A percentile compares a stretch with the other conserved stretches of the same genome.
phyloP scores from a whole-genome alignment of 2,888 invertebrate genomes.

The Morpho achilles region DNA sequence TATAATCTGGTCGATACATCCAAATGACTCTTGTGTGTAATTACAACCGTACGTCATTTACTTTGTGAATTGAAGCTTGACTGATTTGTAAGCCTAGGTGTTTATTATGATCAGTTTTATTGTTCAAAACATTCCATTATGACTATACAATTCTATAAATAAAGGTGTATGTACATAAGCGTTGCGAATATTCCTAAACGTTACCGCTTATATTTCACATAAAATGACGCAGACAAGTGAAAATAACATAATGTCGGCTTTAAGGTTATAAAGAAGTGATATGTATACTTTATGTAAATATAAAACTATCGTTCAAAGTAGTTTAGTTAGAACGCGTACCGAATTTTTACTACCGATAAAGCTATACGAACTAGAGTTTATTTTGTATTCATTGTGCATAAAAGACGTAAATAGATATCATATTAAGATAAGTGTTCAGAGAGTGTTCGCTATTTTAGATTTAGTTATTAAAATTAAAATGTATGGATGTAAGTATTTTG shows the following conservation, averaged over 20 bases:
- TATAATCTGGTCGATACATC: conserved; percentile 73
- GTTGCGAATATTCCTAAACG: conserved; percentile 31
- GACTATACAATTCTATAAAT: neutral
- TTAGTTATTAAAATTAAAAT: conserved; percentile 45
- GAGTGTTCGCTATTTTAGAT: conserved; percentile 68
- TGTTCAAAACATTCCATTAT: conserved; percentile 11
- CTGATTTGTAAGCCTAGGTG: conserved; percentile 11
- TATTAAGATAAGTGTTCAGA: conserved; percentile 56
- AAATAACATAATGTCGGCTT: conserved; percentile 50
- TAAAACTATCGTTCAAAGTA: conserved; percentile 47
- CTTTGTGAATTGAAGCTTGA: conserved; percentile 16
- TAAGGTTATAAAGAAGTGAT: conserved; percentile 61
- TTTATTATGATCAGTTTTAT: conserved; percentile 4
- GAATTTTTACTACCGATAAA: conserved; percentile 73
- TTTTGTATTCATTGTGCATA: conserved; percentile 45
- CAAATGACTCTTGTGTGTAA: conserved; percentile 65
- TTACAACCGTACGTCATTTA: conserved; percentile 21
- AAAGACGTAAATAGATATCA: conserved; percentile 47
- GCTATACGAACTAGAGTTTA: conserved; percentile 39
- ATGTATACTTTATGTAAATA: conserved; percentile 70
- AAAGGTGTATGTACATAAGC: conserved; percentile 6
- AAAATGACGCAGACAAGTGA: conserved; percentile 25
- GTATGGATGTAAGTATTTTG: conserved; percentile 64
- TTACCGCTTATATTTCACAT: conserved; percentile 22
- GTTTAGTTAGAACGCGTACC: conserved; percentile 55